Evolutionary conservation across 2,113 vertebrate species (phyloP).

Genomic region (Manacus vitellinus): DNA sequence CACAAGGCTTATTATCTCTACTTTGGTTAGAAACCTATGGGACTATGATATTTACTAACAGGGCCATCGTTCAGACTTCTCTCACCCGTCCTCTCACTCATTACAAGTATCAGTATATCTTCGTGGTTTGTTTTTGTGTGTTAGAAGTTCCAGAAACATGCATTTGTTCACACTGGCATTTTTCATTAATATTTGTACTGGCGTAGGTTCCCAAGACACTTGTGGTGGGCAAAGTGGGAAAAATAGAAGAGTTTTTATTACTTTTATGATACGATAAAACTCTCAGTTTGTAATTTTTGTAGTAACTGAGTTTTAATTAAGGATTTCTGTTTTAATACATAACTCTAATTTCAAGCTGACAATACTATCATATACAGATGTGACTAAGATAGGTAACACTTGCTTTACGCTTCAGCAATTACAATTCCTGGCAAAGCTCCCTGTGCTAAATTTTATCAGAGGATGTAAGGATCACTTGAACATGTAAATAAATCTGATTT

Average conservation of each 20-base stretch:
- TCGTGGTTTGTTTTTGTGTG: conserved; percentile 35
- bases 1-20: conserved; percentile 62
- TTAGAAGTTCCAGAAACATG: conserved; percentile 23
- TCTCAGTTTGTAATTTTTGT: background rate
- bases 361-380: background rate
- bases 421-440: conserved; percentile 45
- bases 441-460: conserved; percentile 59
- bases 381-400: conserved; percentile 38
- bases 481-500: conserved; percentile 70
- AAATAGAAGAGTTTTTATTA: conserved; percentile 52
- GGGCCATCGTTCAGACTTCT: conserved; percentile 42
- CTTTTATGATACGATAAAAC: conserved; percentile 32
- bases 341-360: background rate
- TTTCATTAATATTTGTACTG: conserved; percentile 68
- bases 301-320: conserved; percentile 43
- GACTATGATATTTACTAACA: conserved; percentile 63
- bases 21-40: conserved; percentile 66
- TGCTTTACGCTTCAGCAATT: background rate
- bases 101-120: conserved; percentile 11
- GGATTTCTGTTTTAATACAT: conserved; percentile 19
- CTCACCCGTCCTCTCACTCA: background rate
- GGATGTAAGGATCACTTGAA: conserved; percentile 38
- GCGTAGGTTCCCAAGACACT: conserved; percentile 5
- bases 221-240: conserved; percentile 55
- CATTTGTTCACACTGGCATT: conserved; percentile 57